Conservation (phyloP, 2,113 vertebrate genomes). For the Mustela nigripes region DNA sequence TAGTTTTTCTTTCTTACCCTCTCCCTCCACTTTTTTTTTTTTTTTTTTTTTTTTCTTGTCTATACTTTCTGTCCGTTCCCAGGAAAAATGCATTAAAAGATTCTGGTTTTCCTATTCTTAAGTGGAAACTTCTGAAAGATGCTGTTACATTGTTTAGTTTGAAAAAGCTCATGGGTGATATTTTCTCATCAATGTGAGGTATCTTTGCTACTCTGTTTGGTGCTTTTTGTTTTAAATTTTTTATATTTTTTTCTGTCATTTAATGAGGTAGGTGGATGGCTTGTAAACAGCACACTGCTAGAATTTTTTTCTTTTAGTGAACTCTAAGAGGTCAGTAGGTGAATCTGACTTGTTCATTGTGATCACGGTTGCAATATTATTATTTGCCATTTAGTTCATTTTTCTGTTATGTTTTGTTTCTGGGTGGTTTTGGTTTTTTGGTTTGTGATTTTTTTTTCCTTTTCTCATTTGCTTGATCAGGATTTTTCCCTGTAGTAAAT, state of each 20-base stretch:
- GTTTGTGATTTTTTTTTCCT: not conserved
- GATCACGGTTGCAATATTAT: not conserved
- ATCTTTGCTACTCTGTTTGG: not conserved
- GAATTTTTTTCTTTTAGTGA: not conserved
- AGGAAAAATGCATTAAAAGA: not conserved
- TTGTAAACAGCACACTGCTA: not conserved
- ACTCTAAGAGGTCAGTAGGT: not conserved
- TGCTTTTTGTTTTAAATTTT: slow-evolving; percentile 45
- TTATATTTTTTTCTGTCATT: slow-evolving; percentile 21
- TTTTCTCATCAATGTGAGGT: slow-evolving; percentile 21
- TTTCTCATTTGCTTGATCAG: not conserved
- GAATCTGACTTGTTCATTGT: not conserved
- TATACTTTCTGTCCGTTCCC: not conserved
- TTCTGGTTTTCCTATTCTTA: not conserved
- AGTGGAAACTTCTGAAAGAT: not conserved
- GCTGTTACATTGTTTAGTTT: not conserved
- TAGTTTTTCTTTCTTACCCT: not conserved
- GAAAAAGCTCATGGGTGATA: not conserved
- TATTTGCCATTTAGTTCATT: slow-evolving; percentile 45
- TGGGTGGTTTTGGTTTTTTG: not conserved
- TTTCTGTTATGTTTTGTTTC: not conserved
- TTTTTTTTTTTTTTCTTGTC: not conserved
- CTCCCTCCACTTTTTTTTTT: not conserved
- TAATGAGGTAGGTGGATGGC: not conserved
- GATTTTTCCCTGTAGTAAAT: not conserved